Evolutionary conservation across 2,888 invertebrate species (phyloP).

Genomic region (Allolobophora icterica): DNA sequence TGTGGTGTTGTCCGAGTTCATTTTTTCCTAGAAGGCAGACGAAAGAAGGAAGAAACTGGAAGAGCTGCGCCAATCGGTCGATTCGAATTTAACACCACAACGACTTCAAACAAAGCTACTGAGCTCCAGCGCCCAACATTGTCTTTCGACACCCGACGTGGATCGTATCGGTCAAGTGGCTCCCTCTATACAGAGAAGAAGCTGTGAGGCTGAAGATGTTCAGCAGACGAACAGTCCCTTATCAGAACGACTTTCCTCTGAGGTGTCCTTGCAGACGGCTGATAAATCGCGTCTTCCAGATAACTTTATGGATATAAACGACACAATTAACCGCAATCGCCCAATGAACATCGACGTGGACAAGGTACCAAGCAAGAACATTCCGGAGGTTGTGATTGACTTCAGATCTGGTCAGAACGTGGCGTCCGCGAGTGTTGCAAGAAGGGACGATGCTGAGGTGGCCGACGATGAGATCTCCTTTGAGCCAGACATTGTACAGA

Average conservation of each 20-base stretch:
- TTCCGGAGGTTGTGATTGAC: slow-evolving; percentile 25
- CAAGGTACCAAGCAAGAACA: neutral
- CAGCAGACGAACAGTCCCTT: neutral
- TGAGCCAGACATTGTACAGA: slow-evolving; percentile 49
- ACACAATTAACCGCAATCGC: slow-evolving; percentile 31
- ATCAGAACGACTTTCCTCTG: neutral
- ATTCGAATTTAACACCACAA: slow-evolving; percentile 24
- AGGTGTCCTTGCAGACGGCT: neutral
- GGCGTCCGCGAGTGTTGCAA: neutral
- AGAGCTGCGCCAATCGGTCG: slow-evolving; percentile 37
- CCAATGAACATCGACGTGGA: slow-evolving; percentile 24
- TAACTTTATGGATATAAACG: slow-evolving; percentile 29
- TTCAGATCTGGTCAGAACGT: neutral
- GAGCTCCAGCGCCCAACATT: neutral
- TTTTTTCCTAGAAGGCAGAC: slow-evolving; percentile 38
- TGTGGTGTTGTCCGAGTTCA: neutral
- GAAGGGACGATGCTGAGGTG: neutral
- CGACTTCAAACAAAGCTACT: slow-evolving; percentile 27
- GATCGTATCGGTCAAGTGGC: neutral
- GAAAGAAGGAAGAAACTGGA: slow-evolving; percentile 40
- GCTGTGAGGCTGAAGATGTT: neutral
- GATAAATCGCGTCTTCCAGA: neutral
- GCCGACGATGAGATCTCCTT: neutral
- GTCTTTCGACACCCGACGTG: neutral
- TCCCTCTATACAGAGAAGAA: neutral